phyloP scores from a whole-genome alignment of 2,797 vertebrate species.

The Graptemys geographica region DNA sequence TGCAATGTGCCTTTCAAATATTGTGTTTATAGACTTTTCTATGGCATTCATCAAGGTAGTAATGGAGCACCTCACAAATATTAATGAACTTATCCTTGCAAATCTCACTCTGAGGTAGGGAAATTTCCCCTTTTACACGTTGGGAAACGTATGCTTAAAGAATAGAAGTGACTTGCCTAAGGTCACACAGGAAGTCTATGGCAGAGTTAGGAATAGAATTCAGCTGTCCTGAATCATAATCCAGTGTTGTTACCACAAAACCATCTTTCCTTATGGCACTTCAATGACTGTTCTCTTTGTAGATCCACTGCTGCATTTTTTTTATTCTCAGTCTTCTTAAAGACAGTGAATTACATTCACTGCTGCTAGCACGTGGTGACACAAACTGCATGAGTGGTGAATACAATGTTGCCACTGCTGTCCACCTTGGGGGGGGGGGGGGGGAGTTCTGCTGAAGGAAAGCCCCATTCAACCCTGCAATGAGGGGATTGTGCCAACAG shows the following conservation, averaged over 20 bases:
- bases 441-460: neutral
- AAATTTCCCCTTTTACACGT: neutral
- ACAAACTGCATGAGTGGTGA: neutral
- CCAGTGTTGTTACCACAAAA: neutral
- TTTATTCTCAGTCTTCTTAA: neutral
- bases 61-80: neutral
- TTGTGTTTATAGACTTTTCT: neutral
- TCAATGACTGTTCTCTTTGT: fast-evolving
- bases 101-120: neutral
- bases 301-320: fast-evolving
- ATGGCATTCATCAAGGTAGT: neutral
- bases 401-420: neutral
- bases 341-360: neutral
- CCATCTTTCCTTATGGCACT: neutral
- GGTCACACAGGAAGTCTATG: neutral
- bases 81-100: neutral
- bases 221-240: neutral
- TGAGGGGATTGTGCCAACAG: neutral
- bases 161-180: neutral
- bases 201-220: neutral
- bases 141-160: neutral
- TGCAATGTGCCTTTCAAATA: neutral
- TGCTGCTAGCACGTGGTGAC: neutral
- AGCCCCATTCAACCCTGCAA: neutral
- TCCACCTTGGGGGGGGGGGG: neutral